Conservation (phyloP, 2,113 vertebrate species). For the Oxyruncus cristatus region DNA sequence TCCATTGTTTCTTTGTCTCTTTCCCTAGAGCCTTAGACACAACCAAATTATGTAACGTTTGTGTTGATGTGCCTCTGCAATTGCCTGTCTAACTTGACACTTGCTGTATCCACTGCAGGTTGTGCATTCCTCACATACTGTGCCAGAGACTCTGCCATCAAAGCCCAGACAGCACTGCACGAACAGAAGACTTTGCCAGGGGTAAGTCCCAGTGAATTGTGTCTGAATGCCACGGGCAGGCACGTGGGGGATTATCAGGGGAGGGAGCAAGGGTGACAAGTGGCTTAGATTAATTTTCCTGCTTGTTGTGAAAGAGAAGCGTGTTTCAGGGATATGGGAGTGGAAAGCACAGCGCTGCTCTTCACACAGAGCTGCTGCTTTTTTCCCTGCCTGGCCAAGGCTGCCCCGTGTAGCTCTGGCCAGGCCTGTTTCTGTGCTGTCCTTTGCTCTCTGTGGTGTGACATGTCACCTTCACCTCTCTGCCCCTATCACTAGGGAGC, state of each 20-base stretch:
- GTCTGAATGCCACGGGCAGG: neutral
- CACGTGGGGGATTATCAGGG: neutral
- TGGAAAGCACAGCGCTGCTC: neutral
- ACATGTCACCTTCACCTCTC: neutral
- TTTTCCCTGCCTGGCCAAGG: neutral
- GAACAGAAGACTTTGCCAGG: constrained; percentile 98
- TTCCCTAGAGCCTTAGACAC: neutral
- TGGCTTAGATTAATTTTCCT: neutral
- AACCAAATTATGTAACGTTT: neutral
- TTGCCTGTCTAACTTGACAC: neutral
- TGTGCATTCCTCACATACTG: constrained; percentile 98
- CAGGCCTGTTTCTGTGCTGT: neutral
- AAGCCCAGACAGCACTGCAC: constrained; percentile 96
- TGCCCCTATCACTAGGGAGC: neutral
- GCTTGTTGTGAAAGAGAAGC: neutral
- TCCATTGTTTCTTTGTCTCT: neutral
- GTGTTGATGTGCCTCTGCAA: neutral
- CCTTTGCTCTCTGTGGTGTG: neutral
- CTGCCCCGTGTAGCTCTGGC: neutral
- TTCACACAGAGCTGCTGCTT: neutral
- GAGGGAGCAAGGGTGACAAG: neutral
- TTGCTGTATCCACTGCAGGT: constrained; percentile 75
- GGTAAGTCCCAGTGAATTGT: constrained; percentile 78
- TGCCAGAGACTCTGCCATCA: constrained; percentile 96
- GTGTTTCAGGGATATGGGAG: neutral